Evolutionary conservation across 2,888 invertebrate species (phyloP), one percentile per base, ranked within the genome.

Genomic region (Drosophila peninsularis): DNA sequence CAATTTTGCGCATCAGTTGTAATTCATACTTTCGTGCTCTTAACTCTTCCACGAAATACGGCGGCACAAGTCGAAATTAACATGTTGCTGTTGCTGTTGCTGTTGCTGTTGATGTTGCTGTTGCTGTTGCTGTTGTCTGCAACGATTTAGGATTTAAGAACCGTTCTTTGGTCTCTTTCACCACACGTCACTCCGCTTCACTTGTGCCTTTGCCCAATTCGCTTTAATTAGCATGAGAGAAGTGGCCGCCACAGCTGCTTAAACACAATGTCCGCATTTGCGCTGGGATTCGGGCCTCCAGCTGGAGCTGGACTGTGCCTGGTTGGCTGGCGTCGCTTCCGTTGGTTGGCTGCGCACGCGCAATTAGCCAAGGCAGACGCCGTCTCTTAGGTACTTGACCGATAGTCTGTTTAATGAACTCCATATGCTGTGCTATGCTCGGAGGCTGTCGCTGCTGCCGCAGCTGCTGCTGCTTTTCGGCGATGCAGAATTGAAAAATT

Each of bases 1-100:
- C 85, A 89, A 89, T 89, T 89, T 89, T 85, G 67, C 86, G 86
- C 86, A 89, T 87, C 86, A 87, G 88, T 87, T 87, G 86, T 87
- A 87, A 87, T 87, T 89, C 86, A 86, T 87, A 80, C 89, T 81
- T 84, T 78, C 76, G 62, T 83, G 83, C 64, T 75, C 62, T 74
- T 71, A 71, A 80, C 78, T 82, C 84, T 86, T 86, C 85, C 85
- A 86, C 89, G 89, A 86, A 86, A 83, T 81, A 79, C 70, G 79
- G 73, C 74, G 76, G 69, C 82, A 67, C 58, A 64, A 82, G 66
- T 78, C 82, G 41, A 87, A 88, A 88, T 86, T 88, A 88, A 86
- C 89, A 86, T 85, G 83, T 86, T 82, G 88, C 70, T 49, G 76
- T 55, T 50, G 76, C 52, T 50, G 62, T 19, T 45, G n/a, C 27